Base-by-base conservation (phyloP, 2,113 vertebrate species). In the Proteles cristata region DNA sequence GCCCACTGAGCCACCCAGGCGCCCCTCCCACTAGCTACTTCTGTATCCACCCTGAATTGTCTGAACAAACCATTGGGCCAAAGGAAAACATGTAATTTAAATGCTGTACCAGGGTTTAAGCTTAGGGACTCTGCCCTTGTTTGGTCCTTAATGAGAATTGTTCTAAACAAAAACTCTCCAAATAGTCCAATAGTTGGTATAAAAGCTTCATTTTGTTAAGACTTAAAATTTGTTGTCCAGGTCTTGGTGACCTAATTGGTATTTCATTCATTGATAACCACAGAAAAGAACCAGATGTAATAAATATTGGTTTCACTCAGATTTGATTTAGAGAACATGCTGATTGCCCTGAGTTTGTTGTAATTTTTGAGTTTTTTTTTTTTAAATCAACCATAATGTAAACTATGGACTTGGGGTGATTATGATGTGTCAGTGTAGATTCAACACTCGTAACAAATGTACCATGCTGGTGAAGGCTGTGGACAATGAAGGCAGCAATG, bases 201-300 rank as follows among this genome's bases (percentile, higher is more conserved):
- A 71, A 90, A 97, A 79, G 23, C 31, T 12, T 97, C 21, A 14
- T 26, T 71, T 94, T 95, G 63, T 4, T 77, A 81, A 96, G 53
- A 26, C 28, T 87, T 61, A 77, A 39, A 88, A 43, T 84, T 39
- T 74, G 21, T 4, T 89, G 25, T 93, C 17, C 58, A 48, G 69
- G 77, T 90, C 88, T 85, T 73, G 58, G 35, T 83, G 39, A 74
- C 21, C 2, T 93, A 63, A 16, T 35, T 87, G n/a, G 43, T 53
- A 21, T 90, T 89, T 77, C 94, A 92, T 69, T 79, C 94, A 92
- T 69, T 79, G 74, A 73, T 90, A 96, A 95, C 6, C 31, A 61
- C 25, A 66, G 35, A n/a, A 83, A 58, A 25, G 35, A 95, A 93
- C 25, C 66, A 94, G 80, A 26, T 63, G 15, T 45, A 80, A 79